Evolutionary conservation across 2,113 vertebrate genomes (phyloP), one percentile per base, ranked within the genome.

Genomic region (Dunckerocampus dactyliophorus): DNA sequence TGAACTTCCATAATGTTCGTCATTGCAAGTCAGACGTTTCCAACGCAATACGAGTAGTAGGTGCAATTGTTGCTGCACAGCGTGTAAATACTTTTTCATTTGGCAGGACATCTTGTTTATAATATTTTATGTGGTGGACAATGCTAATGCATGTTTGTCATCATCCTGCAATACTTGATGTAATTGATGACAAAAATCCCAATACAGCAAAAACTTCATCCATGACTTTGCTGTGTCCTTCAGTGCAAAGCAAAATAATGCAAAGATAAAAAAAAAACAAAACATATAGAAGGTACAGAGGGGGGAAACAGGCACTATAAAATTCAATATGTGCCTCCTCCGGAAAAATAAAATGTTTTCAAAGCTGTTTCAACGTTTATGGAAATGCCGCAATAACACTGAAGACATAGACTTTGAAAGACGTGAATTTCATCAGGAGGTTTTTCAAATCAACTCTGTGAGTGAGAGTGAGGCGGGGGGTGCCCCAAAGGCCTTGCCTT

Each of bases 401-500:
- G 75, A 82, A 75, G 74, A 54, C 72, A 76, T 52, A 39, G 17
- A 73, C 72, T 80, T 76, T 64, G 63, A 79, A 82, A 76, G 82
- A 72, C 63, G 64, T 80, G 77, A 75, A 73, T 85, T 82, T 85
- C 63, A 83, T 77, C 53, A 76, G 68, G 22, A 71, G 71, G 55
- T 71, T 77, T 86, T 84, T 65, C 75, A 83, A 79, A 82, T 83
- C 82, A 79, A 75, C 69, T 74, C 46, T 8, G 39, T 3, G 39
- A 71, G 66, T 43, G 47, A 75, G 74, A 48, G 50, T 47, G 45
- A 42, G 34, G n/a, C 1, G 60, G 62, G 69, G 72, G 72, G 73
- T 74, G 65, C 84, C 87, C 87, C 74, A 80, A 82, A 88, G 86
- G 83, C 76, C 79, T 84, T 13, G 53, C 67, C 81, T 85, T 85